These are phyloP conservation scores for Colistium nudipinnis DNA, from an alignment of 2,113 vertebrate species.

Conservation along the genomic window DNA sequence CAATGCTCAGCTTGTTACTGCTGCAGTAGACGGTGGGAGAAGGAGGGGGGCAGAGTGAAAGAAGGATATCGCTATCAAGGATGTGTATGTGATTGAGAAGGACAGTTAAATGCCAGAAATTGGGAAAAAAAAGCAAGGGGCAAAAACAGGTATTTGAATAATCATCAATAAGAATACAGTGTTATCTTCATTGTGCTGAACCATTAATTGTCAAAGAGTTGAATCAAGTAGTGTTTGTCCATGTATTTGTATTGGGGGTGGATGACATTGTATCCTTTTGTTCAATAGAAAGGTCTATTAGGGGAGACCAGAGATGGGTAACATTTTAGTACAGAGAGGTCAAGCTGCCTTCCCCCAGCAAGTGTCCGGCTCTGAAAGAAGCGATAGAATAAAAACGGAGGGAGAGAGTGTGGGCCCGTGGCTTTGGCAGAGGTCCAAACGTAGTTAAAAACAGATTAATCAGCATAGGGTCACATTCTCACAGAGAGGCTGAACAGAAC, in stretches of 20 bases:
- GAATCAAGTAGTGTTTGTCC: not conserved
- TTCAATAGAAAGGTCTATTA: conserved; percentile 18
- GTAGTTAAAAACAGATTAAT: conserved; percentile 81
- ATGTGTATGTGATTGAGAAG: conserved; percentile 27
- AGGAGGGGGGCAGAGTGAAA: conserved; percentile 2
- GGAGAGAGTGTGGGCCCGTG: conserved; percentile 50
- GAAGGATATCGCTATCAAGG: conserved; percentile 42
- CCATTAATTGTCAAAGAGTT: not conserved
- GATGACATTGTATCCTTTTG: conserved; percentile 2
- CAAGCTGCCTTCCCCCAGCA: conserved; percentile 45
- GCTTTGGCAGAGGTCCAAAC: conserved; percentile 65
- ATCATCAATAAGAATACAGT: not conserved
- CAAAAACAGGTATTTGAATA: not conserved
- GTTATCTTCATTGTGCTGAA: not conserved
- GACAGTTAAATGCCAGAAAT: not conserved
- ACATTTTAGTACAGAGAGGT: conserved; percentile 44
- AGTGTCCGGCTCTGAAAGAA: conserved; percentile 66
- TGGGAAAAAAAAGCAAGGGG: no score
- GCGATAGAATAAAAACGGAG: conserved; percentile 59
- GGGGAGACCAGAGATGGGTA: conserved; percentile 35
- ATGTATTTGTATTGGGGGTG: not conserved
- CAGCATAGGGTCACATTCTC: conserved; percentile 77
- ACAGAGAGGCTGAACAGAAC: conserved; percentile 57
- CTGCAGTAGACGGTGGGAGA: conserved; percentile 24
- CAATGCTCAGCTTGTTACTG: conserved; percentile 69